These are phyloP conservation scores for Aleiodes sp. DNA, from an alignment of 1,140 invertebrate genomes.

Conservation along the genomic window DNA sequence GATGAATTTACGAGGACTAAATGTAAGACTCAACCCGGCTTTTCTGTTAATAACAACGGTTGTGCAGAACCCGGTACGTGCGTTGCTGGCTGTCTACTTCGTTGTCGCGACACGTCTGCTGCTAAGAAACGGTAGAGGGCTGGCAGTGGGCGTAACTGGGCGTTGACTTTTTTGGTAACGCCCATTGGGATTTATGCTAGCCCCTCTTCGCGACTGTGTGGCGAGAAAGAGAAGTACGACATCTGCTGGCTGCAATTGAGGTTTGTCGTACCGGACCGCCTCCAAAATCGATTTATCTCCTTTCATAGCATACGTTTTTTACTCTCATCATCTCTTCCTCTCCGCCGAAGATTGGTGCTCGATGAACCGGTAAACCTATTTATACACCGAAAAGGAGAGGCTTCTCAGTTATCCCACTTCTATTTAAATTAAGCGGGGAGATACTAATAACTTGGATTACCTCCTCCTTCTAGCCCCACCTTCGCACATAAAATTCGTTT, in stretches of 20 bases:
- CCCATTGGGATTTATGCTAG: constrained; percentile 35
- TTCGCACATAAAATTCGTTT: too few species aligned
- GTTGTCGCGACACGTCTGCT: constrained; percentile 63
- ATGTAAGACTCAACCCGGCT: not conserved
- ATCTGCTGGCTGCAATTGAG: constrained; percentile 38
- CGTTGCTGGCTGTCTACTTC: constrained; percentile 61
- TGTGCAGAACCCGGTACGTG: constrained; percentile 54
- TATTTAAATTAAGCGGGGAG: constrained; percentile 2
- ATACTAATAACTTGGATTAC: not conserved
- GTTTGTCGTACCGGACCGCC: constrained; percentile 20
- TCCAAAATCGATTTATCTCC: constrained; percentile 34
- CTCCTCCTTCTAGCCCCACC: too few species aligned
- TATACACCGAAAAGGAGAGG: constrained; percentile 3
- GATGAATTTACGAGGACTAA: not conserved
- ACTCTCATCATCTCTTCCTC: not conserved
- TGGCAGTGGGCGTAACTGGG: constrained; percentile 59
- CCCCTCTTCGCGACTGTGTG: constrained; percentile 20
- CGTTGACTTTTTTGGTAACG: constrained; percentile 35
- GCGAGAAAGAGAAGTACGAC: constrained; percentile 7
- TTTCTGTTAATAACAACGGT: constrained; percentile 39
- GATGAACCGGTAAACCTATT: constrained; percentile 14
- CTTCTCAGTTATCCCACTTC: not conserved
- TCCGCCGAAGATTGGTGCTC: not conserved
- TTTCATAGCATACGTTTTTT: not conserved
- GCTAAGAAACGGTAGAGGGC: constrained; percentile 53